Evolutionary conservation across 1,140 invertebrate genomes (phyloP).

Genomic region (Drosophila rhopaloa): DNA sequence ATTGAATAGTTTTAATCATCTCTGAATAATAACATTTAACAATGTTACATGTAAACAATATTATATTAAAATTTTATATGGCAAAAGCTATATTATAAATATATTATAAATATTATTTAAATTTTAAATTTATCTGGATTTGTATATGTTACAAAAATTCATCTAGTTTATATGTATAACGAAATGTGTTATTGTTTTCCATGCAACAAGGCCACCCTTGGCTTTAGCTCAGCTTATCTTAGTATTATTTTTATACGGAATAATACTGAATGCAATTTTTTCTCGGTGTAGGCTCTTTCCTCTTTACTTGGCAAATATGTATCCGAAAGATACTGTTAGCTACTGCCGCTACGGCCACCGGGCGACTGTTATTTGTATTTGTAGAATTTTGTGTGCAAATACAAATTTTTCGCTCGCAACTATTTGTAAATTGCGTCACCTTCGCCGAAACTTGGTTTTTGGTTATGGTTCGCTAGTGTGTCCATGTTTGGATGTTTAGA

Average conservation of each 20-base stretch:
- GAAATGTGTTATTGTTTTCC: too few species aligned
- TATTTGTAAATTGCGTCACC: slow-evolving; percentile 73
- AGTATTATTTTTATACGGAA: background rate
- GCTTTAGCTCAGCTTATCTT: too few species aligned
- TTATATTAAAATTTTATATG: too few species aligned
- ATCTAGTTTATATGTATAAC: too few species aligned
- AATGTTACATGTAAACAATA: too few species aligned
- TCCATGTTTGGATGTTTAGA: slow-evolving; percentile 52
- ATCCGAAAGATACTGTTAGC: slow-evolving; percentile 51
- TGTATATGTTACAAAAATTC: too few species aligned
- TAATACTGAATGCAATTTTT: slow-evolving; percentile 1
- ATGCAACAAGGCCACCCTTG: too few species aligned
- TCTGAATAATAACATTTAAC: too few species aligned
- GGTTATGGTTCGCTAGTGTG: slow-evolving; percentile 36
- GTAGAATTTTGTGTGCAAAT: slow-evolving; percentile 55
- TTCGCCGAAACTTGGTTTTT: slow-evolving; percentile 35
- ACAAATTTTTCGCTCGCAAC: slow-evolving; percentile 55
- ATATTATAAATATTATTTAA: too few species aligned
- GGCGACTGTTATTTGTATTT: slow-evolving; percentile 42
- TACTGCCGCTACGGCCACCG: slow-evolving; percentile 51
- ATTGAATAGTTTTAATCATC: too few species aligned
- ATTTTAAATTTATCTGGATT: too few species aligned
- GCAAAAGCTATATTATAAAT: too few species aligned
- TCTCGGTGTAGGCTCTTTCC: slow-evolving; percentile 39
- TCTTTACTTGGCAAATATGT: slow-evolving; percentile 39